Conservation (phyloP, 2,797 vertebrate species). For the Muscicapa comitata region DNA sequence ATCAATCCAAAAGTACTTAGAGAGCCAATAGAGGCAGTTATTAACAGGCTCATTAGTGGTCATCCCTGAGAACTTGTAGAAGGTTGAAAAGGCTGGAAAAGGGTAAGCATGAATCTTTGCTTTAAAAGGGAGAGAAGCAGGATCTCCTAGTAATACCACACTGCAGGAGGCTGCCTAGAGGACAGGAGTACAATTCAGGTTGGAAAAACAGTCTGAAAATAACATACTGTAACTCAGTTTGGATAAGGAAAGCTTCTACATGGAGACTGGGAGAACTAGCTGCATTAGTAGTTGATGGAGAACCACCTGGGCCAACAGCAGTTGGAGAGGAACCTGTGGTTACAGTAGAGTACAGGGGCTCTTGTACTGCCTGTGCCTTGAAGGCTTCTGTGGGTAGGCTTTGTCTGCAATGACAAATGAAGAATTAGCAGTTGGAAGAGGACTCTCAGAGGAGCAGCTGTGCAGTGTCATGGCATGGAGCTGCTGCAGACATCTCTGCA, state of each 20-base stretch:
- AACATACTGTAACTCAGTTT: background rate
- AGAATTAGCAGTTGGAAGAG: background rate
- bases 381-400: background rate
- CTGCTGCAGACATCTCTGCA: background rate
- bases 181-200: background rate
- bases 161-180: background rate
- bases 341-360: background rate
- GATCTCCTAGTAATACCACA: background rate
- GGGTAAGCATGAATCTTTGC: background rate
- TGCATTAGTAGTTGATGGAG: background rate
- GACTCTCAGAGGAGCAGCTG: conserved; percentile 28
- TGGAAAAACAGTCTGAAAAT: background rate
- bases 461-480: background rate
- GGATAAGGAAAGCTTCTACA: background rate
- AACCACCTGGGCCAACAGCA: background rate
- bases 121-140: background rate
- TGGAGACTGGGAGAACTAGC: background rate
- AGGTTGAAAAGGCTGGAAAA: background rate
- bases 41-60: background rate
- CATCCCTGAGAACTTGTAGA: background rate
- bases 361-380: background rate
- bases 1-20: background rate
- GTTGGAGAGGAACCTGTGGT: background rate
- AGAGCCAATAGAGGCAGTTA: background rate
- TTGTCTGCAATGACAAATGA: background rate